Conservation (phyloP, 1,140 invertebrate genomes). For the Drosophila melanica region DNA sequence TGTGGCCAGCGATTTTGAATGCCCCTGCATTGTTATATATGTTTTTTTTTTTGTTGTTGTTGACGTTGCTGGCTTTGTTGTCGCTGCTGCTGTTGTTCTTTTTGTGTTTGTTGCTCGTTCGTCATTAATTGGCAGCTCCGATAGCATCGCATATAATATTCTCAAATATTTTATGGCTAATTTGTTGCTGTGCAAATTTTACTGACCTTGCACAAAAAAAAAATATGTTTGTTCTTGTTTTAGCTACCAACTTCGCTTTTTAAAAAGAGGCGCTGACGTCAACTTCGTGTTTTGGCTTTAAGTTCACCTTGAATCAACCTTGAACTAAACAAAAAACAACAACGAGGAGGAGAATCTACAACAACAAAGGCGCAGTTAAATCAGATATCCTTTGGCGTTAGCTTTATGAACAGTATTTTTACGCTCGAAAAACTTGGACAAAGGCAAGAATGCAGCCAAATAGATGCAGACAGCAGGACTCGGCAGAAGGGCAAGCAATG, state of each 20-base stretch:
- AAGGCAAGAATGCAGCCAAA: slow-evolving; percentile 64
- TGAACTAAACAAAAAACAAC: slow-evolving; percentile 27
- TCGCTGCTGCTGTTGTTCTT: slow-evolving; percentile 9
- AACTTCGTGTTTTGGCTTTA: slow-evolving; percentile 40
- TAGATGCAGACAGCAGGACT: not conserved
- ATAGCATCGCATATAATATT: slow-evolving; percentile 26
- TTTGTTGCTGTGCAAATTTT: slow-evolving; percentile 35
- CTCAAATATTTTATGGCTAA: slow-evolving; percentile 36
- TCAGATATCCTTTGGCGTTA: slow-evolving; percentile 59
- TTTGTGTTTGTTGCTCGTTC: slow-evolving; percentile 39
- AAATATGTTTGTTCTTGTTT: slow-evolving; percentile 9
- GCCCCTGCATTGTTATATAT: slow-evolving; percentile 50
- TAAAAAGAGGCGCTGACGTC: slow-evolving; percentile 5
- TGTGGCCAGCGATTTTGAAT: slow-evolving; percentile 59
- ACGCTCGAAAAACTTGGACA: slow-evolving; percentile 67
- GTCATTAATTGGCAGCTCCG: slow-evolving; percentile 69
- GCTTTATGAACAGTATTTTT: slow-evolving; percentile 66
- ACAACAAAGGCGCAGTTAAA: slow-evolving; percentile 21
- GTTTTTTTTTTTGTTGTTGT: slow-evolving; percentile 29
- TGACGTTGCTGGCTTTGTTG: slow-evolving; percentile 41
- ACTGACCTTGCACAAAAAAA: slow-evolving; percentile 45
- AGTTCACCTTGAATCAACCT: slow-evolving; percentile 73
- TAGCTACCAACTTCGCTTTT: no score
- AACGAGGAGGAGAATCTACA: slow-evolving; percentile 6
- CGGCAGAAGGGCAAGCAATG: not conserved